Base-by-base conservation (phyloP, 2,888 invertebrate species). In the Branchipolynoe longqiensis region DNA sequence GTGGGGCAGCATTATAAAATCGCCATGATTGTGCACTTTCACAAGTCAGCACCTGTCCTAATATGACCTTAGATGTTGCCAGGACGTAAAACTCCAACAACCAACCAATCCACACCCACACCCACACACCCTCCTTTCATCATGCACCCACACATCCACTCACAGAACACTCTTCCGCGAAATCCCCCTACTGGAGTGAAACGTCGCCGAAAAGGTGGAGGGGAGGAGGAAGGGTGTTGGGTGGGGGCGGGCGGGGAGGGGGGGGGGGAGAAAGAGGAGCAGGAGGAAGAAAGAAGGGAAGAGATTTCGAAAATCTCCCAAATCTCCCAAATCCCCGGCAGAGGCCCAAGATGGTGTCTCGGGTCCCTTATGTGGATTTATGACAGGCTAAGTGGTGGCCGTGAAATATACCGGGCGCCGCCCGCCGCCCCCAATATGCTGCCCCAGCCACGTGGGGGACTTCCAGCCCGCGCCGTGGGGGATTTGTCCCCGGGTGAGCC, bases 331-430 rank as follows among this genome's bases (percentile, higher is more conserved):
- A 62, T 62, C 62, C 62, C 62, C 25, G 6, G 12, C 48, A 48
- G 48, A 78, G 78, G 78, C 41, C 78, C 78, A 78, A 78, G 78
- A 78, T 78, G 78, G 78, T 78, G n/a, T 41, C 4, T 28, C 48
- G n/a, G 54, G 48, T 41, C 33, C 33, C 41, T 78, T 78, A 78
- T 78, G 28, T 28, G 78, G 78, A 78, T 78, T 78, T 78, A 78
- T 78, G 78, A 78, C 78, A 78, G 48, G 48, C 78, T 78, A 78
- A 78, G 54, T 78, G 78, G 12, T 14, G 28, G 48, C 41, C 4
- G 12, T 73, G 73, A 73, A 73, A 73, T 33, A 73, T 33, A 73
- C 36, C 73, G 73, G 73, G 36, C 73, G 33, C 73, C 38, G n/a
- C 1, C 38, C 36, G 36, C 69, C 36, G 69, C 48, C 28, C n/a